phyloP scores from a whole-genome alignment of 2,113 vertebrate species.

The Stercorarius parasiticus region DNA sequence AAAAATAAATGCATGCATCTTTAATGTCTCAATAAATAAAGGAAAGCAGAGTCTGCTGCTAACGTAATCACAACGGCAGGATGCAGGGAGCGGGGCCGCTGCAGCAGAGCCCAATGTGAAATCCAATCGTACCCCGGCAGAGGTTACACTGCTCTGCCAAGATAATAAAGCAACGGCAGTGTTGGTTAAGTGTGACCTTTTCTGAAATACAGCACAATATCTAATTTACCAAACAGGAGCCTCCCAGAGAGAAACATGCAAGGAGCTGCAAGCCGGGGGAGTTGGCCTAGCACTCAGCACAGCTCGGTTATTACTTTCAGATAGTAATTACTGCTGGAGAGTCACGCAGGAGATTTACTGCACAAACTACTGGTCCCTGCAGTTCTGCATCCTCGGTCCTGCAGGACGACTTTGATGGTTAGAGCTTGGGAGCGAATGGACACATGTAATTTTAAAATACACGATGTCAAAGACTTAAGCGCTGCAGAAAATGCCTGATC shows the following conservation, averaged over 20 bases:
- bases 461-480: rapidly evolving
- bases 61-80: constrained; percentile 57
- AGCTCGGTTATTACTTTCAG: constrained; percentile 64
- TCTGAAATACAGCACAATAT: constrained; percentile 64
- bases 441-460: neutral
- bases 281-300: neutral
- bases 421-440: neutral
- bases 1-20: constrained; percentile 68
- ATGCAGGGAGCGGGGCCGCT: constrained; percentile 5
- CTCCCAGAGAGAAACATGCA: constrained; percentile 46
- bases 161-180: constrained; percentile 61
- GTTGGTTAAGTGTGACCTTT: constrained; percentile 59
- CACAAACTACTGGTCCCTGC: constrained; percentile 19
- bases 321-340: constrained; percentile 69
- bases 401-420: neutral
- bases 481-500: neutral
- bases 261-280: constrained; percentile 54
- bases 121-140: constrained; percentile 34
- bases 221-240: constrained; percentile 70
- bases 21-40: constrained; percentile 68
- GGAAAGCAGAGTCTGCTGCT: constrained; percentile 36
- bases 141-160: constrained; percentile 47
- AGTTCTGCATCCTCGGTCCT: constrained; percentile 32
- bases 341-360: constrained; percentile 59
- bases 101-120: constrained; percentile 14